Evolutionary conservation across 35 echinoderm and acorn worm genomes (phyloP), one percentile per base, ranked within the genome.

Genomic region (Apostichopus japonicus): DNA sequence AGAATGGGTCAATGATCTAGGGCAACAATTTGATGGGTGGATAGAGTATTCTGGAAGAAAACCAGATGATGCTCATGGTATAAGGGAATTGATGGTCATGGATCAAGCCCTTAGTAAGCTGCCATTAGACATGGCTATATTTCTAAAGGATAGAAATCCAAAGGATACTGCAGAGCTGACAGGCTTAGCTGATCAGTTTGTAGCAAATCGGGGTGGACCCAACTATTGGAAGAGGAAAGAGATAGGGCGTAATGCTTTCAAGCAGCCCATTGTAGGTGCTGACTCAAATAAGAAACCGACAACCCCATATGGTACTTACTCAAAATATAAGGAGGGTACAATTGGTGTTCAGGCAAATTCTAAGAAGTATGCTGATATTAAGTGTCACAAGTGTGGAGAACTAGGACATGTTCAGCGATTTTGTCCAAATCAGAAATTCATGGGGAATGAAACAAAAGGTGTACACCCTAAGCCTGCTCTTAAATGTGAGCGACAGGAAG

Each of bases 11-110:
- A 53, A 51, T 33, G 77, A 79, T 79, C 23, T 79, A 24, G 15
- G 11, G 54, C 52, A 86, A 55, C 16, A 86, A 59, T 59, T 83
- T 83, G 9, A 53, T 56, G 6, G 27, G 22, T 83, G 55, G 80
- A 19, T 83, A 8, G 54, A 33, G 44, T 83, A 56, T 83, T 51
- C 51, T 51, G 24, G 17, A 14, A 25, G 17, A 22, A 77, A 57
- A 61, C 24, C 33, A 9, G 19, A 55, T 87, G 84, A 87, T 58
- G 44, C 51, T 65, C 13, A 88, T 22, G 86, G 86, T 44, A 88
- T 65, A 63, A 71, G 58, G 21, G 62, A 88, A 33, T 17, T 88
- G 56, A 88, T 88, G 6, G 44, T 88, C 1, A 88, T 88, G 55
- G 86, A 88, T 52, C 56, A 88, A 17, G 86, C 6, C 7, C 11